These are phyloP conservation scores for Mimachlamys varia DNA, from an alignment of 2,888 invertebrate species.

Conservation along the genomic window DNA sequence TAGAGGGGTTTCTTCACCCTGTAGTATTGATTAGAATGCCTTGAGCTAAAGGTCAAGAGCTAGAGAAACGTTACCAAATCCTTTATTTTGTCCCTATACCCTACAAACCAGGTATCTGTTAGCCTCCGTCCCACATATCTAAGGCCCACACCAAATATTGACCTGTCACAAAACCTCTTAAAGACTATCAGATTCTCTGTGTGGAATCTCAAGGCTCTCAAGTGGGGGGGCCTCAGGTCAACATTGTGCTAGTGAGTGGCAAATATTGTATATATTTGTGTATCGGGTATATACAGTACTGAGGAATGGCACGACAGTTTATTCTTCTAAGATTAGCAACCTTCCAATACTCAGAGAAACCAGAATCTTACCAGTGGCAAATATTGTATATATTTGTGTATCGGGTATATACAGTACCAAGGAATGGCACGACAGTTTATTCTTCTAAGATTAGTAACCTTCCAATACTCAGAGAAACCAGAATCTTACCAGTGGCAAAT, in stretches of 20 bases:
- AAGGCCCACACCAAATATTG: not conserved
- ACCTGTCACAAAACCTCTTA: slow-evolving; percentile 12
- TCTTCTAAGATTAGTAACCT: not conserved
- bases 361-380: not conserved
- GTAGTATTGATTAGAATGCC: not conserved
- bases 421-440: not conserved
- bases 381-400: slow-evolving; percentile 27
- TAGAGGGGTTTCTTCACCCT: not conserved
- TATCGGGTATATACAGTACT: not conserved
- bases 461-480: not conserved
- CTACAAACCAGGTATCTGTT: not conserved
- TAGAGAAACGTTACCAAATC: not conserved
- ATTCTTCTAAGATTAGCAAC: not conserved
- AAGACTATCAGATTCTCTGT: not conserved
- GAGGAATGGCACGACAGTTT: not conserved
- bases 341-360: not conserved
- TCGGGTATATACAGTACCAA: not conserved
- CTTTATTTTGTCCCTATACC: not conserved
- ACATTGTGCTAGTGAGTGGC: not conserved
- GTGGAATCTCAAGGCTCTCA: not conserved
- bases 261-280: slow-evolving; percentile 27
- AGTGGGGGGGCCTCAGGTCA: not conserved
- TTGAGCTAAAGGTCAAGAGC: not conserved
- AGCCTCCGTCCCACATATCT: not conserved
- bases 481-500: not conserved